Evolutionary conservation across 2,113 vertebrate species (phyloP), one percentile per base, ranked within the genome.

Genomic region (Zosterops borbonicus): DNA sequence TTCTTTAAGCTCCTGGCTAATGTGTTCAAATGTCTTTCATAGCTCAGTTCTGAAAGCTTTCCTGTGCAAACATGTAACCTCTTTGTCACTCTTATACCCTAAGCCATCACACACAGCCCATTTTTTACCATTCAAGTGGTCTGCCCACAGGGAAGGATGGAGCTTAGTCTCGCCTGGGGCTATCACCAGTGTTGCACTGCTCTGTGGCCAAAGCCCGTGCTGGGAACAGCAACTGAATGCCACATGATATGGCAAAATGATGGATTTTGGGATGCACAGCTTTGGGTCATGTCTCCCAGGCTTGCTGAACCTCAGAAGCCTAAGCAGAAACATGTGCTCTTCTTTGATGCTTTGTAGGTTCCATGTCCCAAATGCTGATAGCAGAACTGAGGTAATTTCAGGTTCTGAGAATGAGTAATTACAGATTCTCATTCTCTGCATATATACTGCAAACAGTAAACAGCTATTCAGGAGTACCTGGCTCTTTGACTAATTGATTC

Each of bases 51-150:
- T 77, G 53, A 81, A 87, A 77, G 15, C 19, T 9, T 68, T 81
- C 25, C 39, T n/a, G 11, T 78, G 65, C 33, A 69, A 55, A n/a
- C 55, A 31, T 13, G 37, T n/a, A 74, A 42, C 29, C 14, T 35
- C 22, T 60, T 60, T 81, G 64, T n/a, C 65, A 31, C 29, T 74
- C 12, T 18, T 14, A 11, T 44, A 15, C 35, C 39, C 4, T 27
- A 24, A 56, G 20, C 13, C 8, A 39, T 18, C 14, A 5, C 9
- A 46, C 35, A 24, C 0, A 14, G 15, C 17, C 33, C 17, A 1
- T 41, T 80, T 89, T 49, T 47, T 87, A 39, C 35, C 13, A 9
- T 73, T 79, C 4, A 14, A 5, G 14, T 47, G 5, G 1, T 49
- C 37, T 71, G 25, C 28, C 33, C 31, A 9, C 24, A 29, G 47